These are phyloP conservation scores for Xestia c-nigrum DNA, from an alignment of 2,888 invertebrate genomes.

Conservation along the genomic window DNA sequence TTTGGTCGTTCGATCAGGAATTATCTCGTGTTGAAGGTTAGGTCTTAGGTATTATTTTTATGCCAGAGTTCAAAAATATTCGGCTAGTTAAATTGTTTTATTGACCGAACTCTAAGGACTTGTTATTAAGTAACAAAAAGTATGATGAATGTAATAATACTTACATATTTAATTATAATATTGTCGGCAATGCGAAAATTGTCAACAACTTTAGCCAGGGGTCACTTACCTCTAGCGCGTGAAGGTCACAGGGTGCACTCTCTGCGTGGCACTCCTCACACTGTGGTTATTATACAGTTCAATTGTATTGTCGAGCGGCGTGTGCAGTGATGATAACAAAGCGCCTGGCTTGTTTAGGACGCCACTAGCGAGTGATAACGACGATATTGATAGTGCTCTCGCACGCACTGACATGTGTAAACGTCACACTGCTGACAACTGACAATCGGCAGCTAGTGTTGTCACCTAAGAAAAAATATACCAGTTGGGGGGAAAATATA, in stretches of 20 bases:
- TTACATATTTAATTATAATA: slow-evolving; percentile 11
- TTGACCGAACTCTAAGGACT: neutral
- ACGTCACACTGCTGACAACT: slow-evolving; percentile 43
- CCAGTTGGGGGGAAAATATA: slow-evolving; percentile 27
- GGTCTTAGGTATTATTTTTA: neutral
- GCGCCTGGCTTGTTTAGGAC: slow-evolving; percentile 41
- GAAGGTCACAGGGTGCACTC: slow-evolving; percentile 45
- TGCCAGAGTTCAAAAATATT: neutral
- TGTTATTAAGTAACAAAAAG: neutral
- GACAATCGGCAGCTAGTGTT: slow-evolving; percentile 54
- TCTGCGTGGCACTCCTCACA: slow-evolving; percentile 19
- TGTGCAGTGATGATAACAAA: slow-evolving; percentile 45
- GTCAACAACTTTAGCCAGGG: slow-evolving; percentile 73
- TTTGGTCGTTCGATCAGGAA: slow-evolving; percentile 2
- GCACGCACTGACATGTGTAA: slow-evolving; percentile 23
- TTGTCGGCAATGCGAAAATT: slow-evolving; percentile 61
- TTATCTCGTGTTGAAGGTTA: slow-evolving; percentile 5
- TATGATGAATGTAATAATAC: neutral
- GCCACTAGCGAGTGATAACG: slow-evolving; percentile 56
- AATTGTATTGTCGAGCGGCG: neutral
- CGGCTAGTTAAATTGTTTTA: neutral
- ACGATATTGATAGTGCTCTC: slow-evolving; percentile 5
- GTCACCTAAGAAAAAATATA: slow-evolving; percentile 36
- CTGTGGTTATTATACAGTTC: neutral
- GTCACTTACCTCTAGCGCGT: slow-evolving; percentile 78